Percentiles rank a stretch among this genome's conserved stretches.
phyloP scores from a whole-genome alignment of 2,888 invertebrate genomes.

The Athalia cordata region DNA sequence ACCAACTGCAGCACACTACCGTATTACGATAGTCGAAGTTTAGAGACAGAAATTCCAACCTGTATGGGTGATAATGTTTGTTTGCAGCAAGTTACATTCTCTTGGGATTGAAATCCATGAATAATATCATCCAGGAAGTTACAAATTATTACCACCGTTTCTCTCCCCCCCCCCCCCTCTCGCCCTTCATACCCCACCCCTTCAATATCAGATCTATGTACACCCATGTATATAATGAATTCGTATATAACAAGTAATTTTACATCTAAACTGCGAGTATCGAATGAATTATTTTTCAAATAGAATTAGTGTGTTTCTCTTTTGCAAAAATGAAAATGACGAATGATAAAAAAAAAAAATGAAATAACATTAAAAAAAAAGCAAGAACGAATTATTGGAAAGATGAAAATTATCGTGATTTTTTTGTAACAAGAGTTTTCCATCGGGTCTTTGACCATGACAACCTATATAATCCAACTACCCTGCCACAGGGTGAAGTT shows the following conservation, averaged over 20 bases:
- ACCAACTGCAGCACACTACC: neutral
- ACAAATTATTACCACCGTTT: slow-evolving; percentile 25
- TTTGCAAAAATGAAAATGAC: neutral
- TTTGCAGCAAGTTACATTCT: slow-evolving; percentile 38
- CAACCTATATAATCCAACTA: too few species aligned
- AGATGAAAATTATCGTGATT: neutral
- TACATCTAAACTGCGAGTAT: too few species aligned
- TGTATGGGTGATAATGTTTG: slow-evolving; percentile 33
- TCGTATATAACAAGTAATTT: too few species aligned
- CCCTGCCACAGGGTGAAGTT: too few species aligned
- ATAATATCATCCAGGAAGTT: slow-evolving; percentile 35
- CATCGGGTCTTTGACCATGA: too few species aligned
- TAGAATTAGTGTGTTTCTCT: neutral
- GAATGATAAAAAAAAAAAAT: neutral
- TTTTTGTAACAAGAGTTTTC: neutral
- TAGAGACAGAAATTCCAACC: slow-evolving; percentile 27
- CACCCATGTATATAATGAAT: too few species aligned
- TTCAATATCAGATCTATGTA: neutral
- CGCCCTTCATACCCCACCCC: neutral
- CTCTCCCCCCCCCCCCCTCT: neutral
- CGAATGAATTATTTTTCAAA: neutral
- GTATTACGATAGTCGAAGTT: slow-evolving; percentile 26
- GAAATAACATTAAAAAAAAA: neutral
- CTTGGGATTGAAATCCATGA: slow-evolving; percentile 38
- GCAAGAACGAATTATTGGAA: neutral